Base-by-base conservation (phyloP, 2,888 invertebrate genomes). In the Phaedon cochleariae region DNA sequence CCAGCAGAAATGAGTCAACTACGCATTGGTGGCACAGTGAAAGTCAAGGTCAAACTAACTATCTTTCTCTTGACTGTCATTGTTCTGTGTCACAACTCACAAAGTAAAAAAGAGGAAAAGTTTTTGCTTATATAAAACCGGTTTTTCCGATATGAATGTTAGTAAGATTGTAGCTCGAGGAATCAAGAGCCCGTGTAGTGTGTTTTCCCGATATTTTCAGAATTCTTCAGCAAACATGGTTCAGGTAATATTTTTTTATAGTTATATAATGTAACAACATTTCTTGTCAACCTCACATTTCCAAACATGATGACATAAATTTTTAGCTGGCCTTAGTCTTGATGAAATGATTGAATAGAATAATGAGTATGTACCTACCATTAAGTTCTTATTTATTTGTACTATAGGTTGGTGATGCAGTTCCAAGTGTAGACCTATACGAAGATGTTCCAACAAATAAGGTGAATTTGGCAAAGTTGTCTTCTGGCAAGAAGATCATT, bases 381-480 rank as follows among this genome's bases (percentile, higher is more conserved):
- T 53, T 53, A 15, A 48, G 48, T 55, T 31, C 54, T 59, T 67
- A 22, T 10, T 26, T 26, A 12, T 29, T 53, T 20, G 31, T 57
- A 51, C 6, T 18, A 21, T 78, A 97, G 97, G 92, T 92, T 81
- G 96, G 96, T 75, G 95, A 96, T 77, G 86, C 88, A 67, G 75
- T 97, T 70, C 97, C 97, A 0, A 84, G 84, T 20, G 88, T 91
- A 41, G 93, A 94, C 80, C 85, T 97, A 49, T 95, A 87, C 76
- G 96, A 97, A 83, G 92, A 93, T 80, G 90, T 90, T 5, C 96
- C 97, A 6, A 91, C 91, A 0, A 94, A 92, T 74, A 95, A 95
- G 85, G 92, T 97, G 4, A 94, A 93, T 82, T 85, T 92, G 45
- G 85, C 87, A 1, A 89, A 94, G 15, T 81, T 92, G 62, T 88